A percentile compares a stretch with the other conserved stretches of the same genome.
These are phyloP conservation scores for rat (Rattus norvegicus) DNA, from an alignment of 2,113 vertebrate genomes.

Conservation along the genomic window GRCr8 NC_086033.1:84733501-84734000, in stretches of 20 bases:
- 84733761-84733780: neutral
- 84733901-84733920: neutral
- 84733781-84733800: neutral
- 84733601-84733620: neutral
- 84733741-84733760: neutral
- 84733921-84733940: conserved; percentile 8
- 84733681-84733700: neutral
- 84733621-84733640: neutral
- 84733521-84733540: neutral
- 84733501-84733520: neutral
- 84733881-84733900: conserved; percentile 13
- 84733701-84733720: neutral
- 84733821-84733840: neutral
- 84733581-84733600: neutral
- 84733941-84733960: neutral
- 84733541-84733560: neutral
- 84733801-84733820: conserved; percentile 12
- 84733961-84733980: neutral
- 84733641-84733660: neutral
- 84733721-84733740: neutral
- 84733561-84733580: neutral
- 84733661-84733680: neutral
- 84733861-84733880: neutral
- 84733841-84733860: neutral
- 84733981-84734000: conserved; percentile 34